Evolutionary conservation across 2,797 vertebrate genomes (phyloP).

Genomic region (Sebastes minor): DNA sequence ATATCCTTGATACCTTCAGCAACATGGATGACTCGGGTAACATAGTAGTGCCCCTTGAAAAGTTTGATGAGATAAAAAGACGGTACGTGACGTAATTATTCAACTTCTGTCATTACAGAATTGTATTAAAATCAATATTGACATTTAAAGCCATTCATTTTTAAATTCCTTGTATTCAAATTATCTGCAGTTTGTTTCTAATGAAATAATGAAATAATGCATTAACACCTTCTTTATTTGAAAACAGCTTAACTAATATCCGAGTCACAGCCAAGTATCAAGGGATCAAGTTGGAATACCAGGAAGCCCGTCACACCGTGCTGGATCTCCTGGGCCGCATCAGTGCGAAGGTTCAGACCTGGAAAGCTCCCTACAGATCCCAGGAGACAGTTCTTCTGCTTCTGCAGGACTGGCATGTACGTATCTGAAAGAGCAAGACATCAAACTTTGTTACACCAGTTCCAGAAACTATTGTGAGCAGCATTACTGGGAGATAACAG

Average conservation of each 20-base stretch:
- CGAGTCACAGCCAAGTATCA: slow-evolving; percentile 76
- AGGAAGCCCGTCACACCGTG: slow-evolving; percentile 76
- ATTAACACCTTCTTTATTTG: background rate
- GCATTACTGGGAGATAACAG: background rate
- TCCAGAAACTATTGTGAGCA: background rate
- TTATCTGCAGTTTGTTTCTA: background rate
- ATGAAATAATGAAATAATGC: background rate
- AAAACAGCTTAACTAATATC: slow-evolving; percentile 82
- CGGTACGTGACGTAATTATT: slow-evolving; percentile 66
- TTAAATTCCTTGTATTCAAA: background rate
- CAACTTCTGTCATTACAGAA: background rate
- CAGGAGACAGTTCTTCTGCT: slow-evolving; percentile 78
- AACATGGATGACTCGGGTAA: slow-evolving; percentile 78
- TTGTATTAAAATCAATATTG: background rate
- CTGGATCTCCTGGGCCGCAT: slow-evolving; percentile 77
- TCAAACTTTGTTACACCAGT: background rate
- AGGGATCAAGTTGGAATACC: slow-evolving; percentile 83
- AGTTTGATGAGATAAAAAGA: slow-evolving; percentile 87
- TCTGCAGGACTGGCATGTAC: slow-evolving; percentile 88
- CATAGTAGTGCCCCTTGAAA: slow-evolving; percentile 79
- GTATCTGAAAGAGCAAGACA: slow-evolving; percentile 17
- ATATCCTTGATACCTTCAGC: slow-evolving; percentile 80
- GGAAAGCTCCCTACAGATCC: slow-evolving; percentile 83
- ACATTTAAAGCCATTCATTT: too few relatives aligned
- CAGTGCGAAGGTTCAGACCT: slow-evolving; percentile 79